Base-by-base conservation (phyloP, 35 echinoderm and acorn worm genomes). In the Apostichopus californicus region DNA sequence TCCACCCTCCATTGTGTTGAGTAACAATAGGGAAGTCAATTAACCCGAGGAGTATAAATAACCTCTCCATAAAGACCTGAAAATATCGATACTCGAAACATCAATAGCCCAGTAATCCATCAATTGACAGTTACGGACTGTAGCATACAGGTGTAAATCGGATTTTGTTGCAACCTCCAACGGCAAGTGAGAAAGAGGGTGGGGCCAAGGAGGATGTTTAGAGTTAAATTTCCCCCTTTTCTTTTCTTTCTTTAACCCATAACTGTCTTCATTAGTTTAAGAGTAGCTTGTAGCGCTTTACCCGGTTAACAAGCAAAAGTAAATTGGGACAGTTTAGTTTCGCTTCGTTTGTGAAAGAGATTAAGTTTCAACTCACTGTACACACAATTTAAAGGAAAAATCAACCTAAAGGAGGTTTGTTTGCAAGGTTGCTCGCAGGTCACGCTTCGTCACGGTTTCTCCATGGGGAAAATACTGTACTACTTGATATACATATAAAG, bases 41-140 rank as follows among this genome's bases (percentile, higher is more conserved):
- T 83, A 83, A 83, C 80, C 80, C 8, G 52, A 83, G 80, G 80
- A 56, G n/a, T 53, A 25, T 83, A 83, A 83, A 83, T 56, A 83
- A 53, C 5, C 46, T 56, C 46, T 46, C 34, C 46, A 55, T 68
- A 18, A 46, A 68, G 64, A 56, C n/a, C 24, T 56, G 7, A 55
- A 83, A 83, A 83, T 53, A 83, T 56, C 80, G 53, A 83, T 83
- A 83, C 22, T 5, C n/a, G 17, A 83, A 83, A 83, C 34, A 83
- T 79, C 77, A 22, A 46, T 79, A 25, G 77, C 9, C 5, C 5
- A 22, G 9, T 79, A 79, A 79, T 79, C 28, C 28, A 79, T 9
- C 77, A 25, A 79, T 4, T 79, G 77, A 22, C 77, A 79, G 77
- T 46, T 46, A 79, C 10, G 64, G 64, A 9, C 34, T 46, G 1